A percentile compares a stretch with the other conserved stretches of the same genome.
Conservation (phyloP, 2,797 vertebrate genomes). For the Gastrophryne carolinensis region DNA sequence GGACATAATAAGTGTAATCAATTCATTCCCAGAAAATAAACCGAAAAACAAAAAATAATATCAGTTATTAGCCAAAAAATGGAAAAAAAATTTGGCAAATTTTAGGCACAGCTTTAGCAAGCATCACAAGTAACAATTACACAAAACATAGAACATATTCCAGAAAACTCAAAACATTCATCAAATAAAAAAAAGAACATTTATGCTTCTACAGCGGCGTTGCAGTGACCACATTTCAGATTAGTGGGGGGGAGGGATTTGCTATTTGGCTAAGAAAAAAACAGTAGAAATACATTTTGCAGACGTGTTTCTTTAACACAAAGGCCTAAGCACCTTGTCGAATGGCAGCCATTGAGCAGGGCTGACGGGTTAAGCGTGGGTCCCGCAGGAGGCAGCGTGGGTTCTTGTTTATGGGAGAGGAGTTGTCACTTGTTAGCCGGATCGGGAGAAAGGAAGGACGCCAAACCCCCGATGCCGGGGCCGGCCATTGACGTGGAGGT, state of each 20-base stretch:
- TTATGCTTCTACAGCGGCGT: too few relatives aligned
- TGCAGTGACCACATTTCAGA: too few relatives aligned
- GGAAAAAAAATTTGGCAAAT: too few relatives aligned
- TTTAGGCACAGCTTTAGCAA: too few relatives aligned
- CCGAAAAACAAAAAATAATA: too few relatives aligned
- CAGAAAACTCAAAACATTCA: too few relatives aligned
- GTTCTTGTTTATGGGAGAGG: conserved; percentile 82
- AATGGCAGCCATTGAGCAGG: conserved; percentile 82
- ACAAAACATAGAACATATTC: too few relatives aligned
- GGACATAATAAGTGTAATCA: too few relatives aligned
- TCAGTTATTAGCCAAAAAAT: too few relatives aligned
- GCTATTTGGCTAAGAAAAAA: conserved; percentile 60
- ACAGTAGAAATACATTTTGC: conserved; percentile 75
- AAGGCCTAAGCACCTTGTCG: conserved; percentile 83
- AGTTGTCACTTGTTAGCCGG: conserved; percentile 79
- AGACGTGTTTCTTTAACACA: conserved; percentile 68
- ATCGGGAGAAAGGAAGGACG: conserved; percentile 86
- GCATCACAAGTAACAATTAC: too few relatives aligned
- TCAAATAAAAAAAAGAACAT: too few relatives aligned
- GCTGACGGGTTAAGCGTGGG: conserved; percentile 86
- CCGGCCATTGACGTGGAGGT: conserved; percentile 90
- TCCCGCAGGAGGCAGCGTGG: conserved; percentile 75
- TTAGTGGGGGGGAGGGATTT: conserved; percentile 63
- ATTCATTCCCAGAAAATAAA: too few relatives aligned
- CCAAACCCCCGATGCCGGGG: conserved; percentile 80